Base-by-base conservation (phyloP, 1,140 invertebrate species). In the Andricus grossulariae region DNA sequence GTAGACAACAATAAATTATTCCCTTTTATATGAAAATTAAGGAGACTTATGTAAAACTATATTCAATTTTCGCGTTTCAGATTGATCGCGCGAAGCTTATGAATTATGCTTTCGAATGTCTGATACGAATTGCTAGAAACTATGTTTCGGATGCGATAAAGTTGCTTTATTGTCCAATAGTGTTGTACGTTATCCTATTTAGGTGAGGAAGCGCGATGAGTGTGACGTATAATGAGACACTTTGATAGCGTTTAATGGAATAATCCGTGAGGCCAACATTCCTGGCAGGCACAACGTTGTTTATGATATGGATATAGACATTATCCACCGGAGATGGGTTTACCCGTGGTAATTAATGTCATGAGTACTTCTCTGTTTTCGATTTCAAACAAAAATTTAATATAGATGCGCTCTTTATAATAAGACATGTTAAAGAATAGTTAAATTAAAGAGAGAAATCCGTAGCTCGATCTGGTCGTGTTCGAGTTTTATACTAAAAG, bases 231-330 rank as follows among this genome's bases (percentile, higher is more conserved):
- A 87, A 89, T 83, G 80, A 82, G 87, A 88, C 86, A 87, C 84
- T 88, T 88, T 89, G 88, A 88, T 89, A 87, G 82, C 84, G 82
- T 85, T 89, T 88, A 88, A 89, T 88, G 83, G 83, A 88, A 88
- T 86, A 84, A 76, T 66, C 77, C 77, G 84, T 82, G 85, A 81
- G 80, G 81, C 73, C 57, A 66, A 45, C 60, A 66, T 21, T 66
- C 60, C 8, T 39, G 60, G 60, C 78, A 80, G 75, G 71, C 78
- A 84, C 71, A 78, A 80, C 74, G 73, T 87, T 85, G 85, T 87
- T 87, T 87, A 85, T 85, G 86, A 83, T 83, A 75, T 72, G 73
- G 76, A 45, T 45, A 78, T 75, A 73, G 77, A 80, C 78, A 74
- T 74, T 82, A 80, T 82, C 79, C 72, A 72, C 57, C 75, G 75